Evolutionary conservation across 2,113 vertebrate species (phyloP), one percentile per base, ranked within the genome.

Genomic region (Craseonycteris thonglongyai): DNA sequence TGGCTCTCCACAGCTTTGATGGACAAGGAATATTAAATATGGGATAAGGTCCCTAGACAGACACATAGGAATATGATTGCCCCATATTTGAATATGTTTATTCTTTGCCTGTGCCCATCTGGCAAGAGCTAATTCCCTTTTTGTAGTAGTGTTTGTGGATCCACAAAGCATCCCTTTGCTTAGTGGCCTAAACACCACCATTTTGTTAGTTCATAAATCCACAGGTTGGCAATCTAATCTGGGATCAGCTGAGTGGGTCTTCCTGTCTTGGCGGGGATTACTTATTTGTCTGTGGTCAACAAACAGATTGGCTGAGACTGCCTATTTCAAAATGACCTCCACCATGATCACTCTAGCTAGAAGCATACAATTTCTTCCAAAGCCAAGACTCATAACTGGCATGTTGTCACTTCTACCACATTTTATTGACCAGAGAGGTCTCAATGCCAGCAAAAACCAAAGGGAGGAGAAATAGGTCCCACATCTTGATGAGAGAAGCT

Each of bases 121-220:
- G 47, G 26, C 24, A 75, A 75, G 42, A 91, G 15, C 26, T 89
- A 85, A 75, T 79, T 81, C 18, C 66, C 6, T 85, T 19, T 72
- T 51, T 90, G 2, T 15, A 87, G 22, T 35, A 82, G 33, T 45
- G 61, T 79, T 69, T 69, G 42, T 91, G 40, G 21, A 22, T 91
- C 35, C 89, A 49, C 22, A 84, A 76, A 95, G 5, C 35, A 80
- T 16, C 2, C 0, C 16, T 81, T 93, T 86, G 35, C 22, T 88
- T 86, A 75, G 35, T 95, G 83, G 42, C 28, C 80, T 96, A 88
- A 90, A 61, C 56, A 95, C 22, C 40, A n/a, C 7, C 16, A 81
- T 47, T 79, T 92, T 30, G 14, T 91, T 74, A 54, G 15, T 4
- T 65, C 22, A 35, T 84, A 28, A 90, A 40, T 90, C 87, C 45